Evolutionary conservation across 2,797 vertebrate species (phyloP).

Genomic region (Pyrocephalus nanus): DNA sequence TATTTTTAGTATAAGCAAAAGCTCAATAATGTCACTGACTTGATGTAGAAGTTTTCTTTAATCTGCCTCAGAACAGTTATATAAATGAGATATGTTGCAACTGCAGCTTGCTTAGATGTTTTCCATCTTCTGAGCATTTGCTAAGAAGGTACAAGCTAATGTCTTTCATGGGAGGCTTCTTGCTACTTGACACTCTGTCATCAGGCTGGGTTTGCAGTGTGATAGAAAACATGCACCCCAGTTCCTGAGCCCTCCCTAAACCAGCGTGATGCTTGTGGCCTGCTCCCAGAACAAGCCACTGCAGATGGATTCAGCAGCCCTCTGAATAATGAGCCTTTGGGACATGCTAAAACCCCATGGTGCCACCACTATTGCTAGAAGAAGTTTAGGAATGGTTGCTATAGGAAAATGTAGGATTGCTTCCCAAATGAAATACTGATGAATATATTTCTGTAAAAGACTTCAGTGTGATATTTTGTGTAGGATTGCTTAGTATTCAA

Average conservation of each 20-base stretch:
- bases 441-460: neutral
- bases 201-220: neutral
- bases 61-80: neutral
- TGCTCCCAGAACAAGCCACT: neutral
- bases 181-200: neutral
- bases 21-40: neutral
- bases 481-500: neutral
- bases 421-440: neutral
- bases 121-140: neutral
- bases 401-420: neutral
- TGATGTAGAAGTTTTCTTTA: neutral
- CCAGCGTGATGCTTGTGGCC: accelerated
- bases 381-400: neutral
- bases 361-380: neutral
- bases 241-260: neutral
- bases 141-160: neutral
- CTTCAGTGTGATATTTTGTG: neutral
- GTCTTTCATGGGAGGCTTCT: neutral
- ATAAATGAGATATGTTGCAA: neutral
- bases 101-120: neutral
- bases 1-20: neutral
- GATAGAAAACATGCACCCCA: neutral
- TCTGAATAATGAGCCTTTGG: neutral
- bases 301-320: neutral
- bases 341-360: neutral